phyloP scores from a whole-genome alignment of 2,797 vertebrate genomes.

The Zenarchopterus dispar region DNA sequence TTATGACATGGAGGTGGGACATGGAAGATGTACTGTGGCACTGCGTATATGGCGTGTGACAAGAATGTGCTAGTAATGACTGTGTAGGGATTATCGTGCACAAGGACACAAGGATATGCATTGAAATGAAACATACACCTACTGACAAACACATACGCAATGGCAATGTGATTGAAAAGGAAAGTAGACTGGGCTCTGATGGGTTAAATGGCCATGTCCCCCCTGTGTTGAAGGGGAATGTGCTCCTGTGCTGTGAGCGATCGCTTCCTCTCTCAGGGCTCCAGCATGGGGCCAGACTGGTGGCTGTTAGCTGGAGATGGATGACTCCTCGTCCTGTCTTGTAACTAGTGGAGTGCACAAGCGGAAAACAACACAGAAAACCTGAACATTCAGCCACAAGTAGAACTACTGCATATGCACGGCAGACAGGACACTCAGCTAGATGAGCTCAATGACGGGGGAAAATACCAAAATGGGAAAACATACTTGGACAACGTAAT shows the following conservation, averaged over 20 bases:
- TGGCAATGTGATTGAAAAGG: slow-evolving; percentile 54
- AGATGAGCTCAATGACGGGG: slow-evolving; percentile 6
- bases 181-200: slow-evolving; percentile 73
- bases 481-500: not conserved
- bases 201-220: slow-evolving; percentile 81
- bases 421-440: slow-evolving; percentile 3
- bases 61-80: slow-evolving; percentile 36
- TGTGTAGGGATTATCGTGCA: slow-evolving; percentile 26
- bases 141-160: slow-evolving; percentile 34
- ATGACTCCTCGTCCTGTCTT: slow-evolving; percentile 76
- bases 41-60: slow-evolving; percentile 38
- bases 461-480: slow-evolving; percentile 5
- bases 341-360: slow-evolving; percentile 67
- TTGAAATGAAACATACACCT: slow-evolving; percentile 34
- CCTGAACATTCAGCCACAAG: slow-evolving; percentile 37
- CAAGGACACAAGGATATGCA: slow-evolving; percentile 3
- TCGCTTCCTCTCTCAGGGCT: slow-evolving; percentile 84
- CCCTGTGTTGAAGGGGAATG: slow-evolving; percentile 79
- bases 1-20: slow-evolving; percentile 18
- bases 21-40: slow-evolving; percentile 45
- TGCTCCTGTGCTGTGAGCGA: slow-evolving; percentile 83
- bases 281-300: slow-evolving; percentile 83
- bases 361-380: slow-evolving; percentile 62
- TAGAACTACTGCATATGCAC: slow-evolving; percentile 19
- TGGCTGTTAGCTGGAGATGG: slow-evolving; percentile 84